These are phyloP conservation scores for Mixornis gularis DNA, from an alignment of 2,113 vertebrate genomes.

Conservation along the genomic window DNA sequence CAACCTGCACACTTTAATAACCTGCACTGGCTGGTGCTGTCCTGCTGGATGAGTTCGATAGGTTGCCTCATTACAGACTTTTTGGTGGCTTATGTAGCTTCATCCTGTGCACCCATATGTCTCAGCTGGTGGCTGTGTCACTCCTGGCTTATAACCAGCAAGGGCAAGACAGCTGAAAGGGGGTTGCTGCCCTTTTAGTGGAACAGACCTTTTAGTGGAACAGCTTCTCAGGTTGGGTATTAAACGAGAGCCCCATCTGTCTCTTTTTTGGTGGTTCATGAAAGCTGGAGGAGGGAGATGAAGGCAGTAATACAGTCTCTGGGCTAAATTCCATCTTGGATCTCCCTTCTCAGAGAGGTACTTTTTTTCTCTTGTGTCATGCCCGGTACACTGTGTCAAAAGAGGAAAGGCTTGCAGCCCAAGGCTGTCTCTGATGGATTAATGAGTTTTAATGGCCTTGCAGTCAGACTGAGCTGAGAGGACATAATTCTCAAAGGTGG, in stretches of 20 bases:
- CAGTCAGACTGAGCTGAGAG: neutral
- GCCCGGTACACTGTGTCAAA: neutral
- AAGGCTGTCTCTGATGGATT: neutral
- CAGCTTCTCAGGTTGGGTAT: slow-evolving; percentile 36
- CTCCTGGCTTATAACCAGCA: neutral
- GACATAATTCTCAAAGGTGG: neutral
- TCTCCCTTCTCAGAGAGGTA: slow-evolving; percentile 1
- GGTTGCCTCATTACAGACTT: slow-evolving; percentile 15
- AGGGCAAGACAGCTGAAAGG: slow-evolving; percentile 36
- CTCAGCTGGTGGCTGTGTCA: slow-evolving; percentile 31
- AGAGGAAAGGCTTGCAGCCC: neutral
- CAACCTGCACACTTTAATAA: neutral
- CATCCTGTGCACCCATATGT: slow-evolving; percentile 36
- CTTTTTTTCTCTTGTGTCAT: neutral
- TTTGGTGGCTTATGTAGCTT: slow-evolving; percentile 4
- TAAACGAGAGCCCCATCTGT: slow-evolving; percentile 60
- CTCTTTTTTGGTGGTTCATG: neutral
- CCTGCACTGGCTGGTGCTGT: neutral
- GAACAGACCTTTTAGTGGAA: slow-evolving; percentile 42
- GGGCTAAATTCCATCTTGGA: slow-evolving; percentile 6
- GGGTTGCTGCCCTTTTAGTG: slow-evolving; percentile 46
- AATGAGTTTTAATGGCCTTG: neutral
- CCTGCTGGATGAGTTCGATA: neutral
- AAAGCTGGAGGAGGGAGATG: neutral
- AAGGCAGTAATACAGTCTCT: slow-evolving; percentile 9